Base-by-base conservation (phyloP, 1,140 invertebrate genomes). In the Tetramorium parvispinum region DNA sequence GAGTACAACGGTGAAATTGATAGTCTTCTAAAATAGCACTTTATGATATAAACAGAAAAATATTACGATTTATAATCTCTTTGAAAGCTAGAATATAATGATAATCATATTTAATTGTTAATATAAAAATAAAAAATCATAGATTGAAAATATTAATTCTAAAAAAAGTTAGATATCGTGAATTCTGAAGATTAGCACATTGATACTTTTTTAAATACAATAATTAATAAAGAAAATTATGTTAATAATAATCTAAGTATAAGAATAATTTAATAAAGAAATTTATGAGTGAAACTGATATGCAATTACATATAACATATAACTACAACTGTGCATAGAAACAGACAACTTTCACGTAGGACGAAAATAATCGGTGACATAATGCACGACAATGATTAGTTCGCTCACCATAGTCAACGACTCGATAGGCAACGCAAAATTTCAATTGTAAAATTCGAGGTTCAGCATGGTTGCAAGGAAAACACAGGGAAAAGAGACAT, bases 401-500 rank as follows among this genome's bases (percentile, higher is more conserved):
- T 49, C 32, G 32, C 6, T 66, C 6, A 10, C 11, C 13, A 10
- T 53, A 79, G n/a, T 79, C 77, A 43, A n/a, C 7, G 27, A 24
- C n/a, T 51, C 5, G 40, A 37, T 49, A 75, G 24, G 11, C 0
- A 83, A 46, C 18, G 18, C 53, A 46, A 73, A 59, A 59, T 51
- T 57, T 7, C 18, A 18, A n/a, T 73, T 49, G 11, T 75, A 75
- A 83, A 73, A 73, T 82, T 73, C 27, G 53, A 73, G 13, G 46
- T 55, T 71, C 66, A 6, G 3, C 24, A 49, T 16, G 7, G n/a
- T 59, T 43, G 40, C 13, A 59, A 59, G 13, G 11, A 82, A 73
- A 82, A 32, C 8, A 16, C 51, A 49, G 18, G 46, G 55, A 66
- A 89, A 89, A 83, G 65, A 18, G 40, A 59, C 21, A 70, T 18